Evolutionary conservation across 2,797 vertebrate genomes (phyloP).

Genomic region (Syngnathus acus): DNA sequence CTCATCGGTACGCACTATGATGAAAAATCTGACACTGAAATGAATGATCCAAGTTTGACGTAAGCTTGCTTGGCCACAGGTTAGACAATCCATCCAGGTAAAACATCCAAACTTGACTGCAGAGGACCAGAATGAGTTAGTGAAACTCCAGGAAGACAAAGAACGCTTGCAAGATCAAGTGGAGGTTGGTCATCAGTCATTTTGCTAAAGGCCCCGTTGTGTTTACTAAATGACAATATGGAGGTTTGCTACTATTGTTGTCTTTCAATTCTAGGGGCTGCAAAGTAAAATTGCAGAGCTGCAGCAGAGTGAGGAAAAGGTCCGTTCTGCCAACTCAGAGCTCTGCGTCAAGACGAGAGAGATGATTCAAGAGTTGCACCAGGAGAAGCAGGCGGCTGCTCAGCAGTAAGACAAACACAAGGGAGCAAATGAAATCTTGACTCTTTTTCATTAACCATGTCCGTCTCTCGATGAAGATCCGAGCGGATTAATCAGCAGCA

Average conservation of each 20-base stretch:
- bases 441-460: background rate
- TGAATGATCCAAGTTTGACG: background rate
- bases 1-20: conserved; percentile 55
- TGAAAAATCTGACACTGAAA: background rate
- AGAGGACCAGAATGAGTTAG: conserved; percentile 67
- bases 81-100: conserved; percentile 52
- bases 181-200: conserved; percentile 66
- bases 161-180: conserved; percentile 71
- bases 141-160: conserved; percentile 71
- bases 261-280: conserved; percentile 54
- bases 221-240: background rate
- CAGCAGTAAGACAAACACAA: conserved; percentile 57
- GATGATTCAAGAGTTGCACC: conserved; percentile 91
- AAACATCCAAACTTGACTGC: conserved; percentile 44
- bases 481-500: conserved; percentile 86
- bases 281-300: conserved; percentile 71
- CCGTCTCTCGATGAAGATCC: conserved; percentile 56
- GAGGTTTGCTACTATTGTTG: background rate
- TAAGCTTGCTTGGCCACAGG: conserved; percentile 49
- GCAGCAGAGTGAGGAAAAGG: conserved; percentile 78
- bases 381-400: conserved; percentile 86
- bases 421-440: background rate
- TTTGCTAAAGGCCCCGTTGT: background rate
- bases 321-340: conserved; percentile 80
- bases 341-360: conserved; percentile 93